phyloP scores from a whole-genome alignment of 2,888 invertebrate genomes.

The Drosophila austrosaltans region DNA sequence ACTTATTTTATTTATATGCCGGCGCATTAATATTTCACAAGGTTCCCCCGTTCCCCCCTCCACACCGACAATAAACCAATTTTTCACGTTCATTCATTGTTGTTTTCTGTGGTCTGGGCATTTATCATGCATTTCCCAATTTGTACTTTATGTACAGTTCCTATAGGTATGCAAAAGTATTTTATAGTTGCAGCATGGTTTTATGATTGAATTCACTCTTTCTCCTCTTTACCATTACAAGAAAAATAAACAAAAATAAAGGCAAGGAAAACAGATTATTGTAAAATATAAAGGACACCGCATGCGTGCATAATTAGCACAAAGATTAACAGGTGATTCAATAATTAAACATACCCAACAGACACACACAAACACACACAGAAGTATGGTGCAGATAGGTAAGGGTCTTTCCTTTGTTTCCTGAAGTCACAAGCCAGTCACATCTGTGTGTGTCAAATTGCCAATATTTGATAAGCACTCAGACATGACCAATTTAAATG shows the following conservation, averaged over 20 bases:
- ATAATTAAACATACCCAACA: slow-evolving; percentile 38
- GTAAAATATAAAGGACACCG: slow-evolving; percentile 24
- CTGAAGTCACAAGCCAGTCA: slow-evolving; percentile 23
- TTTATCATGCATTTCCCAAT: slow-evolving; percentile 58
- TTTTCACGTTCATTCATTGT: slow-evolving; percentile 36
- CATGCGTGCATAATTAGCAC: slow-evolving; percentile 57
- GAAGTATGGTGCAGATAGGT: not conserved
- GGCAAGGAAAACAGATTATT: not conserved
- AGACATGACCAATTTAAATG: slow-evolving; percentile 40
- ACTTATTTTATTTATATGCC: slow-evolving; percentile 77
- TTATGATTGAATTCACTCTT: slow-evolving; percentile 68
- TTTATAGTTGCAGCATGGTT: slow-evolving; percentile 62
- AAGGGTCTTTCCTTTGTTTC: slow-evolving; percentile 4
- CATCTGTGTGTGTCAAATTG: slow-evolving; percentile 41
- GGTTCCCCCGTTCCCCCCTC: slow-evolving; percentile 33
- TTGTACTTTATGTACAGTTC: slow-evolving; percentile 46
- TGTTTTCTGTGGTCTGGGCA: slow-evolving; percentile 38
- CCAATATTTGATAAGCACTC: slow-evolving; percentile 48
- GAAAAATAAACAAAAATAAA: slow-evolving; percentile 7
- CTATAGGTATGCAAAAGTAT: slow-evolving; percentile 45
- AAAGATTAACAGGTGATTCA: slow-evolving; percentile 54
- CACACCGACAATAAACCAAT: slow-evolving; percentile 41
- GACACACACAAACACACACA: slow-evolving; percentile 12
- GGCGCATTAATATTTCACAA: slow-evolving; percentile 74
- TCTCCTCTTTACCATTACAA: slow-evolving; percentile 46